A percentile compares a stretch with the other conserved stretches of the same genome.
Evolutionary conservation across 2,113 vertebrate genomes (phyloP).

Genomic region (Neomonachus schauinslandi): DNA sequence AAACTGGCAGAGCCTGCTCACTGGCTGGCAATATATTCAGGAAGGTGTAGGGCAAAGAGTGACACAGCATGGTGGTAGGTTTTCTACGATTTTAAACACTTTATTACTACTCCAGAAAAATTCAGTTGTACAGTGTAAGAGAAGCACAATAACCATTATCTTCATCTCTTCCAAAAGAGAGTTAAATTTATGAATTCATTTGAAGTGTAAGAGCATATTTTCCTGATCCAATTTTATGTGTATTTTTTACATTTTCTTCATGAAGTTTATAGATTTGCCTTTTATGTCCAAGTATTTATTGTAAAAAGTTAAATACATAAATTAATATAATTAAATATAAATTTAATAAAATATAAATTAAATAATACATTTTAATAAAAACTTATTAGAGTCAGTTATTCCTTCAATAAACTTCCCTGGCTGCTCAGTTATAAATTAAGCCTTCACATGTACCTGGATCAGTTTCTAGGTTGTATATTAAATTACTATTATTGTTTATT

Average conservation of each 20-base stretch:
- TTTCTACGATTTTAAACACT: neutral
- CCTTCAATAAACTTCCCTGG: neutral
- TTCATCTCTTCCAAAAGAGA: neutral
- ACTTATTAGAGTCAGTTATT: neutral
- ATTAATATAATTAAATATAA: neutral
- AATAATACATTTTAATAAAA: neutral
- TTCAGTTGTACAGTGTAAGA: neutral
- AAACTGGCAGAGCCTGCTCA: neutral
- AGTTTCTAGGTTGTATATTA: neutral
- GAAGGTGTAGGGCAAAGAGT: neutral
- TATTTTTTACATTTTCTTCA: neutral
- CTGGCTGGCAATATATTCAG: neutral
- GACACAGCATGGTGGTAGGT: too few species aligned
- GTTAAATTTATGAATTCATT: neutral
- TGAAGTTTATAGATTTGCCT: neutral
- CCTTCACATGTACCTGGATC: neutral
- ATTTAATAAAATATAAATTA: neutral
- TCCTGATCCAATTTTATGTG: neutral
- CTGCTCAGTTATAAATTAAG: neutral
- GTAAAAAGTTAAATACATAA: neutral
- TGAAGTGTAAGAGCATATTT: neutral
- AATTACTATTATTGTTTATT: slow-evolving; percentile 21
- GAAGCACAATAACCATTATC: neutral
- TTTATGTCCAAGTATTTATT: neutral
- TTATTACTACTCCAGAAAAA: neutral